Percentiles rank a stretch among this genome's conserved stretches.
Evolutionary conservation across 2,797 vertebrate species (phyloP).

Genomic region (Eleutherodactylus coqui): DNA sequence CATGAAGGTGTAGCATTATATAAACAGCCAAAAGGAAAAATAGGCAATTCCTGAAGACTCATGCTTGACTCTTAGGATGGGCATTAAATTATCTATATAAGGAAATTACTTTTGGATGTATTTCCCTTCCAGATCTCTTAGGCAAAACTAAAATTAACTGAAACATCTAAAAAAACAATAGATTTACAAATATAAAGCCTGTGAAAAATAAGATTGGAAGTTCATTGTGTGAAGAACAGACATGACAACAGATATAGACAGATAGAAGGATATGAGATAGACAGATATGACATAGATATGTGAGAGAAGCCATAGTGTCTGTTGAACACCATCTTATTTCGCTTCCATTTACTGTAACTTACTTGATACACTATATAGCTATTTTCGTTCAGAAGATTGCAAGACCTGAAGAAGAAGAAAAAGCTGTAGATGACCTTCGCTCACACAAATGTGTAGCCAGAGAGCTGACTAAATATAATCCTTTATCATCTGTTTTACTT

Average conservation of each 20-base stretch:
- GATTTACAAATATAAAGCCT: neutral
- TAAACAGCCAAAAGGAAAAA: neutral
- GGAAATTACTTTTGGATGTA: neutral
- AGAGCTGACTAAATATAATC: no score
- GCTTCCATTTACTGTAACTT: no score
- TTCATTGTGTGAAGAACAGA: neutral
- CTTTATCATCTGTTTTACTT: no score
- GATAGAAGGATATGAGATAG: neutral
- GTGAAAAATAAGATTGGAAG: neutral
- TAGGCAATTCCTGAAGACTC: conserved; percentile 10
- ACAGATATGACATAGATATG: neutral
- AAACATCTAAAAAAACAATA: neutral
- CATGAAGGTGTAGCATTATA: neutral
- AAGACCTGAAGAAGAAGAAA: no score
- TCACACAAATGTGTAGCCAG: no score
- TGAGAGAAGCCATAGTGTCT: no score
- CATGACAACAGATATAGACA: neutral
- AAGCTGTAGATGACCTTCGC: no score
- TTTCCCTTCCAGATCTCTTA: neutral
- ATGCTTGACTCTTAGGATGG: neutral
- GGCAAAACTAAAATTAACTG: neutral
- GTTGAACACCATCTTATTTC: no score
- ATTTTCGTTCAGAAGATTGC: no score
- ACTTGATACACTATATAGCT: no score
- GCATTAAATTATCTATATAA: neutral